These are phyloP conservation scores for Arctopsyche grandis DNA, from an alignment of 1,140 invertebrate species.

Conservation along the genomic window DNA sequence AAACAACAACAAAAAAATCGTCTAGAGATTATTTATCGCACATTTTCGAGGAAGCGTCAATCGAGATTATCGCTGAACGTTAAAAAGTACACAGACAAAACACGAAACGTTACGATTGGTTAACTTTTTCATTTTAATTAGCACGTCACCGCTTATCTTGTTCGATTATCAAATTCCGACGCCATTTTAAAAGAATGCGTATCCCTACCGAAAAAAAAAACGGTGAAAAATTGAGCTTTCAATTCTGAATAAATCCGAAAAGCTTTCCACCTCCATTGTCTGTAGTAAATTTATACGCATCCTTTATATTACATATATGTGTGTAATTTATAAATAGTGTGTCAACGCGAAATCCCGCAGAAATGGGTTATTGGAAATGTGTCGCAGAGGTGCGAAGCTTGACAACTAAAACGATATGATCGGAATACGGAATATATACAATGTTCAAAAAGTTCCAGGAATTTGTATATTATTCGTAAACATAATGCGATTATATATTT, in stretches of 20 bases:
- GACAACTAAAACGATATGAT: neutral
- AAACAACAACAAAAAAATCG: too few relatives aligned
- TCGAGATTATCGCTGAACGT: neutral
- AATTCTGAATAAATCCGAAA: neutral
- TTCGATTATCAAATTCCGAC: conserved; percentile 10
- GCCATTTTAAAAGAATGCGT: too few relatives aligned
- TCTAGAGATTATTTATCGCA: too few relatives aligned
- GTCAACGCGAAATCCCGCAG: conserved; percentile 50
- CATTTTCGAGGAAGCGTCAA: neutral
- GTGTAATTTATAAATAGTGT: conserved; percentile 36
- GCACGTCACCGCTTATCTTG: neutral
- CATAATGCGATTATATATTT: too few relatives aligned
- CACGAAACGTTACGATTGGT: neutral
- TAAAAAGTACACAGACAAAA: neutral
- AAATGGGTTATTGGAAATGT: conserved; percentile 53
- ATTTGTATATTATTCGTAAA: neutral
- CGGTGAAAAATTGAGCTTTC: too few relatives aligned
- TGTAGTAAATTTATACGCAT: neutral
- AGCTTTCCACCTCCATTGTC: neutral
- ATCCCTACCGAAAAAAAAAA: too few relatives aligned
- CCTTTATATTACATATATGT: too few relatives aligned
- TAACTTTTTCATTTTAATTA: conserved; percentile 10
- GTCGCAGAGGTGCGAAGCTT: conserved; percentile 42
- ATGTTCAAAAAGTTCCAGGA: too few relatives aligned
- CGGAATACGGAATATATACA: conserved; percentile 25